Conservation (phyloP, 2,113 vertebrate genomes). For the Spea multiplicata region DNA sequence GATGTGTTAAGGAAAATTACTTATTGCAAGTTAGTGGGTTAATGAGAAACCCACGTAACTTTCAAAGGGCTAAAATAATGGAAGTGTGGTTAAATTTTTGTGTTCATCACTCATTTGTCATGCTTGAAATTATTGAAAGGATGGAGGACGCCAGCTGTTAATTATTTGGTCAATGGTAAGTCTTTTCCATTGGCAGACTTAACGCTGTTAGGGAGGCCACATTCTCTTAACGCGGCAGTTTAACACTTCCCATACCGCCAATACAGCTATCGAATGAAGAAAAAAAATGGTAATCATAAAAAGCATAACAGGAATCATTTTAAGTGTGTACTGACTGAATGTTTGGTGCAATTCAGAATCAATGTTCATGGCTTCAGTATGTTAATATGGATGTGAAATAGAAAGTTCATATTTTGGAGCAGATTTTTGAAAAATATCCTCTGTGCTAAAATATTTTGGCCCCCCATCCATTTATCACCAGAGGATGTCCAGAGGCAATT, state of each 20-base stretch:
- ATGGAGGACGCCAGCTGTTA: conserved; percentile 23
- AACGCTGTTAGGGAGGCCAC: neutral
- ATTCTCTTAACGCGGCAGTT: neutral
- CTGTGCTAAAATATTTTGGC: too few species aligned
- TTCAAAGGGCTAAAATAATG: conserved; percentile 32
- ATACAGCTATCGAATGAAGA: too few species aligned
- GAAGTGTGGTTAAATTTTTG: conserved; percentile 51
- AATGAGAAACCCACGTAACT: conserved; percentile 51
- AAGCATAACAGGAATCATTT: too few species aligned
- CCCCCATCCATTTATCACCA: too few species aligned
- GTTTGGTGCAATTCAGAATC: too few species aligned
- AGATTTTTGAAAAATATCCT: too few species aligned
- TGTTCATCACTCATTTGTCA: conserved; percentile 18
- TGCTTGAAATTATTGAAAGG: conserved; percentile 41
- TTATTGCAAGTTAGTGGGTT: conserved; percentile 49
- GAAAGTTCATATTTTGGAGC: too few species aligned
- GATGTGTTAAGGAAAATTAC: conserved; percentile 55
- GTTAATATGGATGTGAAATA: too few species aligned
- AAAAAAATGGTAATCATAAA: too few species aligned
- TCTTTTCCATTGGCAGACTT: conserved; percentile 5
- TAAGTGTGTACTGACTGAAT: too few species aligned
- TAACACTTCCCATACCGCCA: neutral
- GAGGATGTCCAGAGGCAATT: too few species aligned
- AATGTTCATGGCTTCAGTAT: too few species aligned
- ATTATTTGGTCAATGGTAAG: conserved; percentile 16